These are phyloP conservation scores for Ellobium chinense DNA, from an alignment of 2,888 invertebrate species.

Conservation along the genomic window DNA sequence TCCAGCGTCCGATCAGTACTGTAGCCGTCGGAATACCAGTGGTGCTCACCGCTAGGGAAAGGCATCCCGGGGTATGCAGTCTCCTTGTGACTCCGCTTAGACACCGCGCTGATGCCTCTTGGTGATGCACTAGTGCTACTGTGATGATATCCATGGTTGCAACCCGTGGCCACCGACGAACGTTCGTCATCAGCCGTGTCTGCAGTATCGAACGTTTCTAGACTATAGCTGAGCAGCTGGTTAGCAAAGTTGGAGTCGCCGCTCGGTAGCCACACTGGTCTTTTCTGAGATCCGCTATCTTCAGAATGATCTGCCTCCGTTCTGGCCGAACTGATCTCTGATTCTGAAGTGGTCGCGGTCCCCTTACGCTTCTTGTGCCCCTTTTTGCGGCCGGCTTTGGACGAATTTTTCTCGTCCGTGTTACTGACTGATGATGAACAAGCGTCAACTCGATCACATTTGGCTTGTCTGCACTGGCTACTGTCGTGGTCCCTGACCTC, in stretches of 20 bases:
- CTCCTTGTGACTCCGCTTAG: neutral
- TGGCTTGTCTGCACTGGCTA: neutral
- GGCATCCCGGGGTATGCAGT: neutral
- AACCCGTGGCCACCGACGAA: constrained; percentile 40
- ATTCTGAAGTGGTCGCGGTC: neutral
- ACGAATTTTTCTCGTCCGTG: neutral
- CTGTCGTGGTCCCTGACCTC: neutral
- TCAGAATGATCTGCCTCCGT: constrained; percentile 17
- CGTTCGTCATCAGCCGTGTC: constrained; percentile 40
- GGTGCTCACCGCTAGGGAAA: constrained; percentile 14
- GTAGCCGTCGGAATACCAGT: constrained; percentile 64
- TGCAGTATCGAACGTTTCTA: constrained; percentile 19
- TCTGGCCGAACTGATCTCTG: neutral
- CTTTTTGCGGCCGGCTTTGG: neutral
- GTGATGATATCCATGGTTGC: neutral
- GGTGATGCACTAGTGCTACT: neutral
- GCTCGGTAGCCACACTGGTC: constrained; percentile 50
- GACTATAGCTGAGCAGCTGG: constrained; percentile 50
- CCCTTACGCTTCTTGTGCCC: neutral
- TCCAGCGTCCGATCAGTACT: constrained; percentile 60
- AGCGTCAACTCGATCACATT: neutral
- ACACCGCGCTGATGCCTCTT: neutral
- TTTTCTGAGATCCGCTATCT: neutral
- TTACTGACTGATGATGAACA: neutral
- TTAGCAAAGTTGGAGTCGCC: constrained; percentile 46